Base-by-base conservation (phyloP, 2,888 invertebrate species). In the Drosophila merina region DNA sequence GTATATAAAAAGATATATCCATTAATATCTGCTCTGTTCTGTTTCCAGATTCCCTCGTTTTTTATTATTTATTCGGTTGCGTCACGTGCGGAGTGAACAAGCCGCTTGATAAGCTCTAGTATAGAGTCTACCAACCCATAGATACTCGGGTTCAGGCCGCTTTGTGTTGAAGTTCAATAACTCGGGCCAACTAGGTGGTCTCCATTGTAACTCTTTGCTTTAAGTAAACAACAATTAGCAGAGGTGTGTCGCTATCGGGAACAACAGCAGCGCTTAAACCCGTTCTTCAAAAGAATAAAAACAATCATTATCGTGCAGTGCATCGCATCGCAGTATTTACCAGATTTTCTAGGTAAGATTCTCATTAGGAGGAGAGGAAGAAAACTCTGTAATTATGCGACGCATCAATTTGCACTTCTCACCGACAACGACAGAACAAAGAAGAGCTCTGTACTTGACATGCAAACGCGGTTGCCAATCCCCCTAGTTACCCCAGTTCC, bases 121-220 rank as follows among this genome's bases (percentile, higher is more conserved):
- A 28, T 26, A 14, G 10, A 14, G 28, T 28, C 40, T n/a, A 40
- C 7, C 30, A 28, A 30, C 50, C 12, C 25, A 20, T 40, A 44
- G 28, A 47, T n/a, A 49, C 30, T 40, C 9, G 31, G 51, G 42
- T 47, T 57, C 40, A 40, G 30, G n/a, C 20, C 7, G 68, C 63
- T 47, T 63, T 64, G 64, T 62, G 9, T 9, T 36, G 26, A 59
- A 44, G 70, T 70, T 70, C 70, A 70, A 62, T 56, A 70, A 70
- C 70, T 70, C 42, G 36, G 45, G 38, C 51, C 20, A 36, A 50
- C 48, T 47, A 20, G 59, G 40, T 47, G 40, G 50, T 50, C 4
- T 30, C 36, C 59, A 45, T 44, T 58, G 70, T 47, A 60, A 47
- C 45, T 20, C n/a, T 26, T 12, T 42, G 47, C 30, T 63, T 48